Evolutionary conservation across 53 echinoderm and acorn worm genomes (phyloP).

Genomic region (Paelopatides confundens): DNA sequence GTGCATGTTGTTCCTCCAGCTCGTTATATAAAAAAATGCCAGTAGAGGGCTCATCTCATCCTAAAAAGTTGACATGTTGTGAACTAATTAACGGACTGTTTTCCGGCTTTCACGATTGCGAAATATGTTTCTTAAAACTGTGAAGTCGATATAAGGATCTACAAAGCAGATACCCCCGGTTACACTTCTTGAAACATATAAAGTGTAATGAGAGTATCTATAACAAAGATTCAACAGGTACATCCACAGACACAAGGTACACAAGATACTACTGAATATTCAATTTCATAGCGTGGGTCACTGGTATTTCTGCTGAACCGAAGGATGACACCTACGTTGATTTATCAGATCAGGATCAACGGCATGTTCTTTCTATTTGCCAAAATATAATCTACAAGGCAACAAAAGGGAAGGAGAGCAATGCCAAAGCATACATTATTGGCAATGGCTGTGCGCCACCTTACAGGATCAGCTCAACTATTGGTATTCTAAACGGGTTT

Average conservation of each 20-base stretch:
- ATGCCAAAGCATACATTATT: background rate
- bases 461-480: conserved; percentile 1
- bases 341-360: conserved; percentile 13
- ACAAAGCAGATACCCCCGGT: too few relatives aligned
- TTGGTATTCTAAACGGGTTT: conserved; percentile 70
- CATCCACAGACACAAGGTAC: background rate
- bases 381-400: conserved; percentile 74
- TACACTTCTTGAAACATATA: too few relatives aligned
- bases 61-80: too few relatives aligned
- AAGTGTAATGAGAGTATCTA: too few relatives aligned
- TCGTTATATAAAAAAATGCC: too few relatives aligned
- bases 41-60: too few relatives aligned
- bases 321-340: background rate
- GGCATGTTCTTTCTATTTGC: conserved; percentile 57
- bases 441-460: background rate
- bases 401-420: conserved; percentile 31
- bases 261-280: conserved; percentile 17
- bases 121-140: too few relatives aligned
- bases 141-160: too few relatives aligned
- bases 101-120: too few relatives aligned
- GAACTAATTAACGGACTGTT: too few relatives aligned
- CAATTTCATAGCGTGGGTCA: conserved; percentile 67
- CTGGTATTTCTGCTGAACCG: conserved; percentile 49
- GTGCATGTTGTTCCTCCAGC: too few relatives aligned
- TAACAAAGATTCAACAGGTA: background rate